phyloP scores from a whole-genome alignment of 37 sponge, comb jelly and placozoan species.

The Hexactinellida sp. region DNA sequence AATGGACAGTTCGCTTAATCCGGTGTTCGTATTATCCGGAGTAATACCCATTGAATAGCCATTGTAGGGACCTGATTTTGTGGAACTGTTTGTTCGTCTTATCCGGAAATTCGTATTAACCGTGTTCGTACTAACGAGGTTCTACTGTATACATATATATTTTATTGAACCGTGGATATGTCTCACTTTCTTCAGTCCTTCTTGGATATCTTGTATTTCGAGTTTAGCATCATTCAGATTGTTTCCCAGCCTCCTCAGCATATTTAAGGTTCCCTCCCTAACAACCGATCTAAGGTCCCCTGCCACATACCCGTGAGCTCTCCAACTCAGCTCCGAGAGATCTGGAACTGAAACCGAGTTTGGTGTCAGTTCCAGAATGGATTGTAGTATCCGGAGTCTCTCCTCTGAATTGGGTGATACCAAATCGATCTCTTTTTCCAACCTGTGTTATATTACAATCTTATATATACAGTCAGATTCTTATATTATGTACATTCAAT shows the following conservation, averaged over 20 bases:
- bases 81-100: too few species aligned
- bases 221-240: background rate
- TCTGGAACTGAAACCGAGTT: background rate
- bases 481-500: too few species aligned
- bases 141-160: too few species aligned
- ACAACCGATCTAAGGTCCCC: slow-evolving; percentile 66
- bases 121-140: too few species aligned
- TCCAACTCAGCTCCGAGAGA: background rate
- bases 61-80: too few species aligned
- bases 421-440: background rate
- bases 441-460: too few species aligned
- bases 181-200: background rate
- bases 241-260: background rate
- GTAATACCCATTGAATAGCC: too few species aligned
- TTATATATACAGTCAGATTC: too few species aligned
- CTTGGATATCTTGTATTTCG: background rate
- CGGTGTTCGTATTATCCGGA: too few species aligned
- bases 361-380: background rate
- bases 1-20: too few species aligned
- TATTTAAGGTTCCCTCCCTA: slow-evolving; percentile 34
- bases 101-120: too few species aligned
- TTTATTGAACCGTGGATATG: too few species aligned
- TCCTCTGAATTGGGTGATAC: background rate
- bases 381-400: background rate
- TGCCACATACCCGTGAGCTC: slow-evolving; percentile 84